Base-by-base conservation (phyloP, 2,113 vertebrate species). In the Boulengeromyrus knoepffleri region DNA sequence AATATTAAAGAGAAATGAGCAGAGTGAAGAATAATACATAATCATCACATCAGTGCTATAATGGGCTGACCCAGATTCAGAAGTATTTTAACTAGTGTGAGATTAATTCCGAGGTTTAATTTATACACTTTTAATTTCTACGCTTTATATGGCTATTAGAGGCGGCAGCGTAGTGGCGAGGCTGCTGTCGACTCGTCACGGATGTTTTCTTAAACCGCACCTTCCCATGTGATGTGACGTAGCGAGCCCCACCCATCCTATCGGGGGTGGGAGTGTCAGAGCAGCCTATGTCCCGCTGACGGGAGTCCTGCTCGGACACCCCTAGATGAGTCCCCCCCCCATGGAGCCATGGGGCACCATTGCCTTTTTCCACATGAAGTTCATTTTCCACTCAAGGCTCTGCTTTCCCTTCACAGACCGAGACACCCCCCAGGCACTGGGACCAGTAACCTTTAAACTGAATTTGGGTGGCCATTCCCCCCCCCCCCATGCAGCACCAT, bases 371-470 rank as follows among this genome's bases (percentile, higher is more conserved):
- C 36, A 95, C 95, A 94, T 95, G 93, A 95, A 95, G 94, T 95
- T 95, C 94, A 95, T 93, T 93, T 93, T 93, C 93, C 94, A 93
- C 95, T 96, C 92, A 91, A 94, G 95, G 95, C 93, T 94, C 91
- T 93, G 92, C 94, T 93, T 93, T 94, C 94, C 93, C 58, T 50
- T 87, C 74, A 36, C 19, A 84, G 49, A 52, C 45, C 1, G 70
- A 77, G 70, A 77, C n/a, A 19, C 58, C 56, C 27, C 53, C 31
- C 15, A 85, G 58, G 91, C 92, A 89, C 42, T 90, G 89, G 88
- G 91, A 89, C 87, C 90, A 89, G 93, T 94, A 95, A 94, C 94
- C 93, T 95, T 90, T 94, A 92, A 31, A 89, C 90, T 86, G 89
- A 70, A 91, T 80, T 12, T 31, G 53, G 46, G 27, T n/a, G 88